Conservation (phyloP, 2,797 vertebrate species). For the Enteromius radiatus region DNA sequence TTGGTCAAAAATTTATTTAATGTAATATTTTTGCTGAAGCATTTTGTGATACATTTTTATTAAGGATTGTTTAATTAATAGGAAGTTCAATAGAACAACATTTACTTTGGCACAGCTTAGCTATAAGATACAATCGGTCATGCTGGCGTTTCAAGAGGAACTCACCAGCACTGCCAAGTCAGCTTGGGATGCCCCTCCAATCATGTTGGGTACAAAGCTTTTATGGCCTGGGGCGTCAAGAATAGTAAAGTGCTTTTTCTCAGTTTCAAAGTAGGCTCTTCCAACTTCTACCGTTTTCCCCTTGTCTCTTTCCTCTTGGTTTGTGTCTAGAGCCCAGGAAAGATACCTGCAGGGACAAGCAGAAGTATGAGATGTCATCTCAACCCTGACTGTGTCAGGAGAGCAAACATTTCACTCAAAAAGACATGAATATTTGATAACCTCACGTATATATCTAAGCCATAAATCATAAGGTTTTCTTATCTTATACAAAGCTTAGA, state of each 20-base stretch:
- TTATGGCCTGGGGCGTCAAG: slow-evolving; percentile 98
- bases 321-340: slow-evolving; percentile 98
- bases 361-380: background rate
- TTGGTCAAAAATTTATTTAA: background rate
- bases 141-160: background rate
- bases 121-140: background rate
- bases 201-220: slow-evolving; percentile 99
- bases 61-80: background rate
- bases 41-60: background rate
- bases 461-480: background rate
- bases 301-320: slow-evolving; percentile 98
- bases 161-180: slow-evolving; percentile 97
- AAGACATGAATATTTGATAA: slow-evolving; percentile 1
- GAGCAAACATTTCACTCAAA: background rate
- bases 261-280: slow-evolving; percentile 97
- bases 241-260: slow-evolving; percentile 99
- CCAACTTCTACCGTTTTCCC: slow-evolving; percentile 99
- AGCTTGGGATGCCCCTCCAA: slow-evolving; percentile 97
- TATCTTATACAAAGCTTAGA: background rate
- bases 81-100: background rate
- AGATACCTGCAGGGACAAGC: slow-evolving; percentile 85
- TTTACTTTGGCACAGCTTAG: background rate
- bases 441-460: background rate
- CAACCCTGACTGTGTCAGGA: background rate
- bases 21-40: background rate